A percentile compares a stretch with the other conserved stretches of the same genome.
These are phyloP conservation scores for Babyrousa celebensis DNA, from an alignment of 2,797 vertebrate species.

Conservation along the genomic window DNA sequence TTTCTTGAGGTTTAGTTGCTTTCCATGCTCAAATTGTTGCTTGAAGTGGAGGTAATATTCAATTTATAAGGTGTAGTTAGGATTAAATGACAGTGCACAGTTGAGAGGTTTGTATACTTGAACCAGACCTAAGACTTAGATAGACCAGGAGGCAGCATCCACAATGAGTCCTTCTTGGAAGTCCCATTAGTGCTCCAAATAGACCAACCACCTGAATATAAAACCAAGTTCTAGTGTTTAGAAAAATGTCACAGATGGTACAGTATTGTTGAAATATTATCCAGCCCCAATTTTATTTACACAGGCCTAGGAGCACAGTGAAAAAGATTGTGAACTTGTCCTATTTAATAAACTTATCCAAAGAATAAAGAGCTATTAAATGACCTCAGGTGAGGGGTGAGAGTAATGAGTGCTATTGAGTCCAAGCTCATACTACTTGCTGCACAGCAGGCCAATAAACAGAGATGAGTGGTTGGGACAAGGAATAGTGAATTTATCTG, in stretches of 20 bases:
- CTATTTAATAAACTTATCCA: background rate
- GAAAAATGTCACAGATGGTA: background rate
- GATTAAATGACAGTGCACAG: background rate
- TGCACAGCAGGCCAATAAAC: background rate
- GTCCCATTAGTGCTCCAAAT: background rate
- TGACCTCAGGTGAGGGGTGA: background rate
- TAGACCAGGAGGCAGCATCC: background rate
- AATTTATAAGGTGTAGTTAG: background rate
- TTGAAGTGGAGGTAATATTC: background rate
- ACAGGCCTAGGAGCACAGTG: background rate
- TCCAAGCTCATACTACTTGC: background rate
- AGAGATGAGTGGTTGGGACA: background rate
- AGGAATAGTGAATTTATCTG: background rate
- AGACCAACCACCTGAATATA: background rate
- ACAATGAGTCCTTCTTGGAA: background rate
- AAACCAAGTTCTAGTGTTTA: background rate
- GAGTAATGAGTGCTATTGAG: background rate
- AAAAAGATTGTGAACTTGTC: background rate
- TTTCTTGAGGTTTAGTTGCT: slow-evolving; percentile 14
- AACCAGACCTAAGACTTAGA: background rate
- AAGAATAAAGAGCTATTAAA: background rate
- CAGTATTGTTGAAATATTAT: background rate
- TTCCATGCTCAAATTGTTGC: background rate
- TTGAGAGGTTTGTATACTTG: background rate
- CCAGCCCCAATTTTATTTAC: background rate